Conservation (phyloP, 2,113 vertebrate genomes). For the Aspiorhynchus laticeps region DNA sequence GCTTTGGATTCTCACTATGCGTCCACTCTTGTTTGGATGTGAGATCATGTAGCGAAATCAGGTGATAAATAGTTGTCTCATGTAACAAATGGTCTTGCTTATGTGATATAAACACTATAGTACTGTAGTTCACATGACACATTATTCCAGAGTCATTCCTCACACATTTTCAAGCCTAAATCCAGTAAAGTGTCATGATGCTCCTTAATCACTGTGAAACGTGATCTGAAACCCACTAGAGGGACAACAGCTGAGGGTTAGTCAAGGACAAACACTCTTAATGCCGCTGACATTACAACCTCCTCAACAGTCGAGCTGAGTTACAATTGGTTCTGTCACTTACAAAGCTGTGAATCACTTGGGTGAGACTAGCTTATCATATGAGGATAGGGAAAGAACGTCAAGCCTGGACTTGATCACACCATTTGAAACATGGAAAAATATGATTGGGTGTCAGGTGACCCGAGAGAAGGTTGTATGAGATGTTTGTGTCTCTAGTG, state of each 20-base stretch:
- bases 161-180: conserved; percentile 17
- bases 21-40: background rate
- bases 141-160: background rate
- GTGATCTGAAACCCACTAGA: conserved; percentile 28
- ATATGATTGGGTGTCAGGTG: background rate
- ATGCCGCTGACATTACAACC: background rate
- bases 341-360: conserved; percentile 36
- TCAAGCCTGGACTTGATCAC: background rate
- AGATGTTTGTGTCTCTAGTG: background rate
- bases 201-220: conserved; percentile 32
- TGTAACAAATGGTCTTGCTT: background rate
- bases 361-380: conserved; percentile 22
- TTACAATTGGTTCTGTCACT: conserved; percentile 41
- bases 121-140: background rate
- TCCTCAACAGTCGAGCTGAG: conserved; percentile 7
- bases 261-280: conserved; percentile 32
- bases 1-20: background rate
- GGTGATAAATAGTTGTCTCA: background rate
- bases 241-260: conserved; percentile 22
- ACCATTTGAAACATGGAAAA: conserved; percentile 4
- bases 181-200: conserved; percentile 5
- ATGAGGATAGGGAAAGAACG: background rate
- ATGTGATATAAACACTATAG: background rate
- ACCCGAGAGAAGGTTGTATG: background rate
- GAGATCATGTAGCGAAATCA: background rate